phyloP scores from a whole-genome alignment of 2,113 vertebrate genomes.

The Zapornia atra region DNA sequence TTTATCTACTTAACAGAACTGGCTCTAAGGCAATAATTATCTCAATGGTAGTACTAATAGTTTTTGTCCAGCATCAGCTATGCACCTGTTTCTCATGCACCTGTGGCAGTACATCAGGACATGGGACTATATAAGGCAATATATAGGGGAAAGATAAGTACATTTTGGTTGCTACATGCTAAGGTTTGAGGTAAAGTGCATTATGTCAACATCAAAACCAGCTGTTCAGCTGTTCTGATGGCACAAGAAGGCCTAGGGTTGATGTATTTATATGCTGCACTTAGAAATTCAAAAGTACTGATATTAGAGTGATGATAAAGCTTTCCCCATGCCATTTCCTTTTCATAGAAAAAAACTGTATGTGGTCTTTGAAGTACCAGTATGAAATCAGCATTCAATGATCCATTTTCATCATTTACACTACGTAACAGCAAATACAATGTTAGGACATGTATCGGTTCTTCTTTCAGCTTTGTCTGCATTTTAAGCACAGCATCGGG shows the following conservation, averaged over 20 bases:
- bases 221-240: not conserved
- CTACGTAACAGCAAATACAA: accelerated
- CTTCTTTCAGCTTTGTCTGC: not conserved
- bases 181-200: not conserved
- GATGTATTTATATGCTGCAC: not conserved
- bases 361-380: not conserved
- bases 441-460: not conserved
- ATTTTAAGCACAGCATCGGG: not conserved
- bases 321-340: not conserved
- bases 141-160: not conserved
- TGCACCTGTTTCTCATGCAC: accelerated
- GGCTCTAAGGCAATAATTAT: not conserved
- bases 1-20: not conserved
- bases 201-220: not conserved
- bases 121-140: accelerated
- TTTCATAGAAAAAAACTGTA: not conserved
- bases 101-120: not conserved
- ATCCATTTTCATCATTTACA: not conserved
- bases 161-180: not conserved
- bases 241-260: not conserved
- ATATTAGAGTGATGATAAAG: not conserved
- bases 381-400: not conserved
- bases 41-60: not conserved
- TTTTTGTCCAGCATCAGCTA: not conserved
- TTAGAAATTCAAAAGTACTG: not conserved